phyloP scores from a whole-genome alignment of 1,140 invertebrate genomes.

The Brachionus rubens region DNA sequence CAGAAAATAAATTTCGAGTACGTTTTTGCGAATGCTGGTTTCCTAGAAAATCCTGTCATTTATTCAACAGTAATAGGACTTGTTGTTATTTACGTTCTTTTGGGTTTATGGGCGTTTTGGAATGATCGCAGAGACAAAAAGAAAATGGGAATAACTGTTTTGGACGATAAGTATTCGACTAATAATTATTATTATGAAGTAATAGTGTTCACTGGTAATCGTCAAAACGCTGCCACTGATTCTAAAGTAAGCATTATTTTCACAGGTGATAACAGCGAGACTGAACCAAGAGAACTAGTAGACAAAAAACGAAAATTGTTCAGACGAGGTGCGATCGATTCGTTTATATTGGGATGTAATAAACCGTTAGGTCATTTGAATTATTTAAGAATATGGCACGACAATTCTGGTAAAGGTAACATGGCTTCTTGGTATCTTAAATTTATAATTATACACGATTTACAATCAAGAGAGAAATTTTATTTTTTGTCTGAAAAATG shows the following conservation, averaged over 20 bases:
- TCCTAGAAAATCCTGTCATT: constrained; percentile 64
- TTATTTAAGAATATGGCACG: constrained; percentile 65
- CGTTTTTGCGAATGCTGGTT: constrained; percentile 61
- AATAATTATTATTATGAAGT: constrained; percentile 65
- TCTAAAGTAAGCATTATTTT: constrained; percentile 59
- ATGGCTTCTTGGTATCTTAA: constrained; percentile 64
- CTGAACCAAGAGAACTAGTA: constrained; percentile 59
- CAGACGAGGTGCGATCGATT: constrained; percentile 60
- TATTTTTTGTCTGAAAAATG: constrained; percentile 63
- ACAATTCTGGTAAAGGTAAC: constrained; percentile 63
- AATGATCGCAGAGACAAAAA: constrained; percentile 62
- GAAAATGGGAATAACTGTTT: constrained; percentile 61
- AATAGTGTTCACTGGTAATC: constrained; percentile 62
- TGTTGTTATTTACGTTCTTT: constrained; percentile 58
- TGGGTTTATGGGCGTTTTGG: constrained; percentile 61
- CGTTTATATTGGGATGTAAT: constrained; percentile 62
- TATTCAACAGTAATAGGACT: constrained; percentile 64
- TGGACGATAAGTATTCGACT: constrained; percentile 62
- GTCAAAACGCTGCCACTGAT: constrained; percentile 61
- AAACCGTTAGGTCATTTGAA: constrained; percentile 62
- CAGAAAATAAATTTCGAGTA: constrained; percentile 60
- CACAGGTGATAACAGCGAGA: constrained; percentile 63
- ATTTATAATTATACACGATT: constrained; percentile 62
- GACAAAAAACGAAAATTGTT: constrained; percentile 60
- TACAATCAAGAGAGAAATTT: constrained; percentile 64